These are phyloP conservation scores for Oikopleura dioica DNA, from an alignment of 23 tunicate species.

Conservation along the genomic window DNA sequence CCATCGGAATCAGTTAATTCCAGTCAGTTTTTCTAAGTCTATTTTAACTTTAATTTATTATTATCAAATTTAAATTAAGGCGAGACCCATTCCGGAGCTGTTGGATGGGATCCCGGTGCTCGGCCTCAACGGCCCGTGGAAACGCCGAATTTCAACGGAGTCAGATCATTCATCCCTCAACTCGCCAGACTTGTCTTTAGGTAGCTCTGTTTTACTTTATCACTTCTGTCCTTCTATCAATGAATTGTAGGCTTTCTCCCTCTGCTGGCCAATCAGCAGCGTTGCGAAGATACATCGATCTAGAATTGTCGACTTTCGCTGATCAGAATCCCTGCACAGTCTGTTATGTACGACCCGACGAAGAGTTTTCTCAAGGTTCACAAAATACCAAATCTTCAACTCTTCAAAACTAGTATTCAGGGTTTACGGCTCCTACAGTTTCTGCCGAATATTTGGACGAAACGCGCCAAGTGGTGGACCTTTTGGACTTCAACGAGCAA, in stretches of 20 bases:
- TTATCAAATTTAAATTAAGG: neutral
- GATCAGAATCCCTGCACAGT: neutral
- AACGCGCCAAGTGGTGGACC: neutral
- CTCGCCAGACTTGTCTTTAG: neutral
- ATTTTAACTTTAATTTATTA: neutral
- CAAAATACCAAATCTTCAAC: neutral
- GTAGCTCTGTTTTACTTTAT: too few species aligned
- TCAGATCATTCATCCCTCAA: neutral
- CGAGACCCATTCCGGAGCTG: neutral
- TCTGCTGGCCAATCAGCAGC: neutral
- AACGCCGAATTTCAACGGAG: neutral
- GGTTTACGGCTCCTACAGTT: neutral
- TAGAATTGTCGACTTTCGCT: neutral
- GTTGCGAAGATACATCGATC: neutral
- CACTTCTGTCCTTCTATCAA: too few species aligned
- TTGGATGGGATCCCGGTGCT: neutral
- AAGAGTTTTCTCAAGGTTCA: neutral
- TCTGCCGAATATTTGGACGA: neutral
- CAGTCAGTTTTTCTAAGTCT: neutral
- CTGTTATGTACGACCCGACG: too few species aligned
- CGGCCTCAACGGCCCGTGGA: neutral
- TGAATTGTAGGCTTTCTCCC: neutral
- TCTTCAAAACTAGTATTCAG: neutral
- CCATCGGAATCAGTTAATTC: too few species aligned
- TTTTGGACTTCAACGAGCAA: neutral